Percentiles rank a stretch among this genome's conserved stretches.
Evolutionary conservation across 1,140 invertebrate species (phyloP).

Genomic region (Teleogryllus occipitalis): DNA sequence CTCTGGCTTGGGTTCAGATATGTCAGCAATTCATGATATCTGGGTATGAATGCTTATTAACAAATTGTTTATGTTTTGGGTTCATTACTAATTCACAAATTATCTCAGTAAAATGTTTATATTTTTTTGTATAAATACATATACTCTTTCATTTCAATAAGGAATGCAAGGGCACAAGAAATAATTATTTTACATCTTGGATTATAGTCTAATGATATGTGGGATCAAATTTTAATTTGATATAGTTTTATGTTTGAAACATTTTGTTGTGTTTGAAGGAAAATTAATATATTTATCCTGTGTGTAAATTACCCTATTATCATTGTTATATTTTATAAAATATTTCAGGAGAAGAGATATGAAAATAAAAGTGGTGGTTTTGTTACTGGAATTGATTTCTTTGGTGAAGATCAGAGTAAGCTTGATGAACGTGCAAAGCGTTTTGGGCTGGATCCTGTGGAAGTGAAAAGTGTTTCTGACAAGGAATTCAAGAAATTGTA

Average conservation of each 20-base stretch:
- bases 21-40: conserved; percentile 8
- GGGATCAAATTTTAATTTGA: not conserved
- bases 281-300: no score
- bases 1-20: not conserved
- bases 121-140: no score
- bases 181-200: not conserved
- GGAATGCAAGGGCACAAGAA: no score
- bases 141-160: no score
- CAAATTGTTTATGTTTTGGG: not conserved
- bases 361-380: conserved; percentile 44
- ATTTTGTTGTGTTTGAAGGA: no score
- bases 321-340: no score
- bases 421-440: conserved; percentile 57
- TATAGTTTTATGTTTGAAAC: no score
- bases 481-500: conserved; percentile 54
- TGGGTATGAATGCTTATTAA: not conserved
- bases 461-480: conserved; percentile 42
- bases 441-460: conserved; percentile 52
- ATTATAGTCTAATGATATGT: not conserved
- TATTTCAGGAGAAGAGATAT: conserved; percentile 18
- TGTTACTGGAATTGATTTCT: conserved; percentile 47
- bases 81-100: no score
- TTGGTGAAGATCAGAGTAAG: conserved; percentile 52
- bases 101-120: no score
- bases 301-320: no score